phyloP scores from a whole-genome alignment of 2,113 vertebrate species.

The Thryonomys swinderianus region DNA sequence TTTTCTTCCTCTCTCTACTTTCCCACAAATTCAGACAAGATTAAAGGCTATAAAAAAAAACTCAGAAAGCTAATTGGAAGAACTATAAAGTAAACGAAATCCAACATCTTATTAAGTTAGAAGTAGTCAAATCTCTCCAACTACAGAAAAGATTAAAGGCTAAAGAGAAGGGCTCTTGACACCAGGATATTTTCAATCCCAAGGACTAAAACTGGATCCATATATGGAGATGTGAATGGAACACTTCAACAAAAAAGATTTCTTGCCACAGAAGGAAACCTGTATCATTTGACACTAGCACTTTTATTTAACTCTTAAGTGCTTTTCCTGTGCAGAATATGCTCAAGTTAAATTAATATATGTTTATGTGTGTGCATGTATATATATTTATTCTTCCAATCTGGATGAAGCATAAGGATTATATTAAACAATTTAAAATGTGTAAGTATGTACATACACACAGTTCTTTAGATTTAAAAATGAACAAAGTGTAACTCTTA shows the following conservation, averaged over 20 bases:
- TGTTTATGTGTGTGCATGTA: too few species aligned
- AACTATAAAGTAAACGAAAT: slow-evolving; percentile 74
- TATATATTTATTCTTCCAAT: not conserved
- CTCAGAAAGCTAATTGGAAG: slow-evolving; percentile 70
- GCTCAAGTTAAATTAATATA: not conserved
- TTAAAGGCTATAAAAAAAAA: slow-evolving; percentile 49
- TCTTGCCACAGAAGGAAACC: not conserved
- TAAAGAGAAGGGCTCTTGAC: slow-evolving; percentile 45
- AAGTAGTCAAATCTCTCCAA: slow-evolving; percentile 67
- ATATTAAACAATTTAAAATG: not conserved
- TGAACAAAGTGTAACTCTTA: too few species aligned
- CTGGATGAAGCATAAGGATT: not conserved
- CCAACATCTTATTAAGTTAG: slow-evolving; percentile 69
- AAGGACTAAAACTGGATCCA: not conserved
- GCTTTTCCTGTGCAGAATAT: not conserved
- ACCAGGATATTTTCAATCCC: not conserved
- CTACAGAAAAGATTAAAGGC: slow-evolving; percentile 66
- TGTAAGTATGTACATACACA: not conserved
- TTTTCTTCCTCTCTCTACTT: slow-evolving; percentile 35
- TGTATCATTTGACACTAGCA: not conserved
- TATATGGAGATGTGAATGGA: not conserved
- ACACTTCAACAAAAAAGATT: not conserved
- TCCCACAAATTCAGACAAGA: slow-evolving; percentile 63
- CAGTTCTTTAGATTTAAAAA: not conserved
- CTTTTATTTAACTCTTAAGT: slow-evolving; percentile 8